Conservation (phyloP, 2,797 vertebrate species). For the Ataeniobius toweri region DNA sequence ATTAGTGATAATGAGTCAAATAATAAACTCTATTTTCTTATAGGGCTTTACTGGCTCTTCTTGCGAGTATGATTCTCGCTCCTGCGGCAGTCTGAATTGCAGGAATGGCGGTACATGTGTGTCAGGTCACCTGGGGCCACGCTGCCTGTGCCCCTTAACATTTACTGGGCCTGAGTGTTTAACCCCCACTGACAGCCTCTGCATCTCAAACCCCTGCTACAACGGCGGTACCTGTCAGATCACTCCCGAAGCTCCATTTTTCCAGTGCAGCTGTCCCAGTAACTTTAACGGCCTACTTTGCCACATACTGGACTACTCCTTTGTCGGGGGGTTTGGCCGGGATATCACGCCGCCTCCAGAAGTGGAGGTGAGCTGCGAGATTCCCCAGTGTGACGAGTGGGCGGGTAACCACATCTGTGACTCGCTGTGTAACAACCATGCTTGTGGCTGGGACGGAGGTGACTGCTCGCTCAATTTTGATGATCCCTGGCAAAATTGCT, state of each 20-base stretch:
- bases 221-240: constrained; percentile 94
- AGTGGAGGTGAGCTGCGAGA: constrained; percentile 86
- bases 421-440: constrained; percentile 90
- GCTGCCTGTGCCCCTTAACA: constrained; percentile 85
- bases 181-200: constrained; percentile 88
- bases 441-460: constrained; percentile 95
- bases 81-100: constrained; percentile 90
- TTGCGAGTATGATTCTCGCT: constrained; percentile 90
- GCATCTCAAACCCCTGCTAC: constrained; percentile 91
- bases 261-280: constrained; percentile 91
- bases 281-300: constrained; percentile 96
- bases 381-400: constrained; percentile 84
- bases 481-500: constrained; percentile 98
- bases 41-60: constrained; percentile 86
- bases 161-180: constrained; percentile 93
- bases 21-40: not conserved
- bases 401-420: constrained; percentile 92
- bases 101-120: constrained; percentile 91
- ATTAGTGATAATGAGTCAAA: not conserved
- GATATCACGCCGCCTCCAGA: constrained; percentile 89
- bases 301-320: constrained; percentile 94
- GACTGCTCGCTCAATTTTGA: constrained; percentile 98
- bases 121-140: constrained; percentile 85
- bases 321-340: constrained; percentile 86
- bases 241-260: constrained; percentile 84